A percentile compares a stretch with the other conserved stretches of the same genome.
Evolutionary conservation across 2,888 invertebrate species (phyloP).

Genomic region (Amphipyra tragopoginis): DNA sequence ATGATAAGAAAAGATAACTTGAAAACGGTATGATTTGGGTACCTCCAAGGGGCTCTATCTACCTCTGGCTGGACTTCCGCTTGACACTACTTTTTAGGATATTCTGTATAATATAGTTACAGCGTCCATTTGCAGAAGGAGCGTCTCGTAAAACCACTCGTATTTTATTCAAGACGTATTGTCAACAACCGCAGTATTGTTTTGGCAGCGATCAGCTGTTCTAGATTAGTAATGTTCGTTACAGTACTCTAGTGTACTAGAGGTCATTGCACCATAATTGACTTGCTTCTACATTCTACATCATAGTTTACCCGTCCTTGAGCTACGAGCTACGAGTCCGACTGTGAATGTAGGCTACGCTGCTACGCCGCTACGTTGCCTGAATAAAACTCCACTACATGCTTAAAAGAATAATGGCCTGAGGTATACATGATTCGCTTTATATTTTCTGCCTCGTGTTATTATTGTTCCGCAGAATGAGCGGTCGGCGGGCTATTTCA

Average conservation of each 20-base stretch:
- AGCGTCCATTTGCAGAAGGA: too few species aligned
- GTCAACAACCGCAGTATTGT: conserved; percentile 8
- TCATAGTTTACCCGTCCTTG: conserved; percentile 22
- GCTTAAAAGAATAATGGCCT: conserved; percentile 36
- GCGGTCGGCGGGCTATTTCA: background rate
- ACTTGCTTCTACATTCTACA: background rate
- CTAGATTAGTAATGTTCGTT: background rate
- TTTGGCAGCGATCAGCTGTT: conserved; percentile 2
- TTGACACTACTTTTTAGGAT: too few species aligned
- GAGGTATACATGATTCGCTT: conserved; percentile 14
- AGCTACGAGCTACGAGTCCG: conserved; percentile 23
- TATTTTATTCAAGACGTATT: conserved; percentile 4
- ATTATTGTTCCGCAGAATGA: conserved; percentile 18
- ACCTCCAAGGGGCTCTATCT: too few species aligned
- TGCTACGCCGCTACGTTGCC: conserved; percentile 28
- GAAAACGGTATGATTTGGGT: too few species aligned
- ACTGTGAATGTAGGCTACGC: conserved; percentile 40
- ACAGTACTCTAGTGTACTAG: background rate
- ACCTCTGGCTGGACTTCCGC: too few species aligned
- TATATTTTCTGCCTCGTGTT: conserved; percentile 15
- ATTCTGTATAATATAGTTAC: background rate
- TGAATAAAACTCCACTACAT: conserved; percentile 21
- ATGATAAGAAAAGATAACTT: too few species aligned
- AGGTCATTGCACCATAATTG: conserved; percentile 7
- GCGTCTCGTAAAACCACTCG: background rate